Evolutionary conservation across 2,797 vertebrate species (phyloP).

Genomic region (Numenius phaeopus): DNA sequence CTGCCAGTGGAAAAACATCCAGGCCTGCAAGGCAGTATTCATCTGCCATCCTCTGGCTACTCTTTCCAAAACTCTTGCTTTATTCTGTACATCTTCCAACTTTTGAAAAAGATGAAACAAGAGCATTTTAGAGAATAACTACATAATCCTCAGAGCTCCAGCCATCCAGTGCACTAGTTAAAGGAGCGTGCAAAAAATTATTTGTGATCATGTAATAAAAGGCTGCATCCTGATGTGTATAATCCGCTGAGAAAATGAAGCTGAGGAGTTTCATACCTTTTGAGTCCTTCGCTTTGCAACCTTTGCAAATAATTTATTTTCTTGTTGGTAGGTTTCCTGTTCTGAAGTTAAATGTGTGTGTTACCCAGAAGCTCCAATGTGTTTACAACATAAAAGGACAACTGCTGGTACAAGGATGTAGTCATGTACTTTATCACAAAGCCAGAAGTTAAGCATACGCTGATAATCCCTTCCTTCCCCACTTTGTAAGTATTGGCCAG

Average conservation of each 20-base stretch:
- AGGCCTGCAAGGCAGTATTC: background rate
- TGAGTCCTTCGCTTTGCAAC: background rate
- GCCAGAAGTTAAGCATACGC: background rate
- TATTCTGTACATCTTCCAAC: background rate
- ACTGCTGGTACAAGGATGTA: background rate
- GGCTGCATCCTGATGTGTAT: background rate
- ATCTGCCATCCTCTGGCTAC: background rate
- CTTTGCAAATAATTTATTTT: background rate
- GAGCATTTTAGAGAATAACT: background rate
- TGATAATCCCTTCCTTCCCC: background rate
- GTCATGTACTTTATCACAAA: background rate
- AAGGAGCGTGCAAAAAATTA: background rate
- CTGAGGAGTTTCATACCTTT: background rate
- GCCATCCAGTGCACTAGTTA: background rate
- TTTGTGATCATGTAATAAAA: background rate
- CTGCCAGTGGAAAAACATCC: background rate
- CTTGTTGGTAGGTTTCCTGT: background rate
- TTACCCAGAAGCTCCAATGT: background rate
- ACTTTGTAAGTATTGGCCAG: background rate
- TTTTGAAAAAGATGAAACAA: background rate
- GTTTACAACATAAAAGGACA: background rate
- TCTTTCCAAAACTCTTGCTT: background rate
- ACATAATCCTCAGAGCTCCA: background rate
- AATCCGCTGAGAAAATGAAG: background rate
- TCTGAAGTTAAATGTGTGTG: background rate